phyloP scores from a whole-genome alignment of 2,888 invertebrate genomes.

The Aphelenchoides bicaudatus region DNA sequence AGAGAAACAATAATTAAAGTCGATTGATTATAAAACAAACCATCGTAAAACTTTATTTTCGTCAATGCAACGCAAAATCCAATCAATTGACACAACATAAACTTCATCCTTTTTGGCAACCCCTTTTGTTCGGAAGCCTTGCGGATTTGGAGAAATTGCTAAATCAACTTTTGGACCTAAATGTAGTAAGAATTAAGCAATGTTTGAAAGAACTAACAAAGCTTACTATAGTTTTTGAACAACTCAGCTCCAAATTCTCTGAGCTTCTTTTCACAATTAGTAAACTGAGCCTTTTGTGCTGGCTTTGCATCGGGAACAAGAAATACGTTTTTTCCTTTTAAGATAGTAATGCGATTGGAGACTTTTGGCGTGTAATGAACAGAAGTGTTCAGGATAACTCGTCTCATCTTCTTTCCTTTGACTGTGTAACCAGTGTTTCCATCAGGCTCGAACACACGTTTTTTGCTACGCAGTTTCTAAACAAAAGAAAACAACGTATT shows the following conservation, averaged over 20 bases:
- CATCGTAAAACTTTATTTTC: slow-evolving; percentile 22
- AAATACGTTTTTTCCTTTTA: no score
- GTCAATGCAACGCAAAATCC: slow-evolving; percentile 27
- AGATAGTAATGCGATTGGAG: no score
- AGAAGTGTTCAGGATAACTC: slow-evolving; percentile 22
- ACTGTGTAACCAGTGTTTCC: no score
- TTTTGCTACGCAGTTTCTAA: slow-evolving; percentile 21
- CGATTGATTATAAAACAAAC: slow-evolving; percentile 20
- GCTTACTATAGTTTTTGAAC: slow-evolving; percentile 36
- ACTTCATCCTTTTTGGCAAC: slow-evolving; percentile 22
- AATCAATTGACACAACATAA: slow-evolving; percentile 25
- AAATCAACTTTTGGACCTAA: slow-evolving; percentile 23
- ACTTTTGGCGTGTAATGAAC: background rate
- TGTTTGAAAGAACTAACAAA: background rate
- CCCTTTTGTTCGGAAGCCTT: slow-evolving; percentile 18
- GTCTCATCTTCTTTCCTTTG: background rate
- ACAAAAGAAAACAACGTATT: slow-evolving; percentile 8
- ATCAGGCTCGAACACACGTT: background rate
- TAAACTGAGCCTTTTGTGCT: slow-evolving; percentile 21
- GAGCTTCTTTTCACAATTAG: slow-evolving; percentile 39
- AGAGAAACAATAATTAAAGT: slow-evolving; percentile 17
- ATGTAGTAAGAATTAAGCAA: background rate
- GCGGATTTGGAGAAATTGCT: slow-evolving; percentile 25
- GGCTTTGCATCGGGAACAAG: slow-evolving; percentile 31
- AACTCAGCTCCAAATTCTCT: slow-evolving; percentile 39